phyloP scores from a whole-genome alignment of 1,140 invertebrate genomes.

The Streblospio benedicti region DNA sequence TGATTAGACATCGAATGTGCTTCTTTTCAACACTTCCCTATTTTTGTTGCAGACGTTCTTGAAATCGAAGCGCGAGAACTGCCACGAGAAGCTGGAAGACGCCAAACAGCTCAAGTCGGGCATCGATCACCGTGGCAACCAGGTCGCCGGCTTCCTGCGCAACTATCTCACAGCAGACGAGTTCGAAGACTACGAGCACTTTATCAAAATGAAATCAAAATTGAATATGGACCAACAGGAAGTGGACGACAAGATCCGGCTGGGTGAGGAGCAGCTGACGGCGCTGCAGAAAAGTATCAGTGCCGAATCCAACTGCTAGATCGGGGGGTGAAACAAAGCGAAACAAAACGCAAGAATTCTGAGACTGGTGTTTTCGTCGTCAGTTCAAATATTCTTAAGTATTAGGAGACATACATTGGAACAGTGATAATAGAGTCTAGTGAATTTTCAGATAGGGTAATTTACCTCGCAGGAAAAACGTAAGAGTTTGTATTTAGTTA shows the following conservation, averaged over 20 bases:
- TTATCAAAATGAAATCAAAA: conserved; percentile 86
- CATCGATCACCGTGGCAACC: conserved; percentile 70
- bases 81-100: conserved; percentile 71
- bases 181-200: conserved; percentile 75
- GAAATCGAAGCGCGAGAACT: conserved; percentile 67
- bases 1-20: too few relatives aligned
- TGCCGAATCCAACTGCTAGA: conserved; percentile 19
- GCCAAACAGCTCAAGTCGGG: conserved; percentile 73
- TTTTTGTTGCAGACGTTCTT: conserved; percentile 67
- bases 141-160: conserved; percentile 63
- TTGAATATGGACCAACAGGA: conserved; percentile 74
- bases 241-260: conserved; percentile 76
- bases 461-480: too few relatives aligned
- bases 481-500: too few relatives aligned
- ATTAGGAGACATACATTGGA: too few relatives aligned
- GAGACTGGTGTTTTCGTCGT: too few relatives aligned
- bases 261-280: conserved; percentile 73
- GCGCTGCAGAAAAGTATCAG: conserved; percentile 39
- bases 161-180: conserved; percentile 68
- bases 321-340: too few relatives aligned
- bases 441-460: too few relatives aligned
- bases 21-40: too few relatives aligned
- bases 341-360: too few relatives aligned
- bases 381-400: too few relatives aligned
- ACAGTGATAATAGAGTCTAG: too few relatives aligned